These are phyloP conservation scores for Oligia fasciuncula DNA, from an alignment of 2,888 invertebrate genomes.

Conservation along the genomic window DNA sequence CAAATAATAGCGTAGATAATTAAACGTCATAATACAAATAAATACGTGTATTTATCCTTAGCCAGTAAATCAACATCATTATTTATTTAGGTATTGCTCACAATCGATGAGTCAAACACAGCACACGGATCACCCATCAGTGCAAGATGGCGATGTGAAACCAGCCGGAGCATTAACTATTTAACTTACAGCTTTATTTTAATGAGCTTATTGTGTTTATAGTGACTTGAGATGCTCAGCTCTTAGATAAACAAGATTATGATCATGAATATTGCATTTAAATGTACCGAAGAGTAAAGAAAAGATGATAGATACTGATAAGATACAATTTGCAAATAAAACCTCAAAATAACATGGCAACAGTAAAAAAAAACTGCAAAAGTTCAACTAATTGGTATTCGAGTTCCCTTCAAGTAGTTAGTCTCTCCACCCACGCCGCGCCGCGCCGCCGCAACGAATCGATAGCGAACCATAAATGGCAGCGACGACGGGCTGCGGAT, in stretches of 20 bases:
- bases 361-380: slow-evolving; percentile 19
- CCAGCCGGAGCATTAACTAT: not conserved
- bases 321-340: slow-evolving; percentile 4
- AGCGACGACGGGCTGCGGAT: not conserved
- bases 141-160: slow-evolving; percentile 9
- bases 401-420: slow-evolving; percentile 20
- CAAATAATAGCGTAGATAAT: not conserved
- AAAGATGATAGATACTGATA: not conserved
- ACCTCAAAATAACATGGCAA: slow-evolving; percentile 32
- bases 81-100: slow-evolving; percentile 27
- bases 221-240: slow-evolving; percentile 15
- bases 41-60: slow-evolving; percentile 4
- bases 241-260: slow-evolving; percentile 45
- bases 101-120: slow-evolving; percentile 24
- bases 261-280: slow-evolving; percentile 30
- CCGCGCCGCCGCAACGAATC: slow-evolving; percentile 33
- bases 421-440: slow-evolving; percentile 34
- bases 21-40: slow-evolving; percentile 25
- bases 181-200: slow-evolving; percentile 38
- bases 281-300: not conserved
- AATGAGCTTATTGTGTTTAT: slow-evolving; percentile 39
- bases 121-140: slow-evolving; percentile 26
- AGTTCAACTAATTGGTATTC: slow-evolving; percentile 36
- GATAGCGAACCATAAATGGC: slow-evolving; percentile 41
- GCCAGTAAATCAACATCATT: not conserved